Percentiles rank a stretch among this genome's conserved stretches.
Evolutionary conservation across 2,888 invertebrate genomes (phyloP).

Genomic region (Xestia sexstrigata): DNA sequence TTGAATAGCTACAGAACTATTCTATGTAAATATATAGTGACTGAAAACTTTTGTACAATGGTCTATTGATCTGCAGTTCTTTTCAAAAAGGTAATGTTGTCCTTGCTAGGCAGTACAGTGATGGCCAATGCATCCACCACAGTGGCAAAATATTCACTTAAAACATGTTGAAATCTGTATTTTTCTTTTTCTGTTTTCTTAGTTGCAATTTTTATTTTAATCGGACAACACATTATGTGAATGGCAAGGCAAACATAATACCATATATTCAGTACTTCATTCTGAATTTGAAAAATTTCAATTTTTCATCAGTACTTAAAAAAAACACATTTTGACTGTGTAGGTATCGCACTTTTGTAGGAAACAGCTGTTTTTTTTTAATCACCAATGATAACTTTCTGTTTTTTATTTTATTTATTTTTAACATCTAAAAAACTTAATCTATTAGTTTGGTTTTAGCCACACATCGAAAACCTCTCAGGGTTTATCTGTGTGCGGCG

Average conservation of each 20-base stretch:
- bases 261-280: neutral
- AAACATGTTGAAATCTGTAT: neutral
- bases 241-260: neutral
- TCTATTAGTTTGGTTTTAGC: too few species aligned
- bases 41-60: neutral
- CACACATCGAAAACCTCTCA: too few species aligned
- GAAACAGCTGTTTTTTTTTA: neutral
- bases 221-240: neutral
- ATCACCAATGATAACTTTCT: neutral
- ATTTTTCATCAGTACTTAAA: neutral
- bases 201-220: neutral
- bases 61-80: neutral
- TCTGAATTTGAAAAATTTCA: neutral
- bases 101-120: slow-evolving; percentile 24
- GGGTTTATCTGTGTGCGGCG: too few species aligned
- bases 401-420: neutral
- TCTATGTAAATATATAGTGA: slow-evolving; percentile 4
- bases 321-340: neutral
- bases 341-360: neutral
- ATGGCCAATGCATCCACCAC: slow-evolving; percentile 13
- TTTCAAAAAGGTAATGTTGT: slow-evolving; percentile 13
- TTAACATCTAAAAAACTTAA: too few species aligned
- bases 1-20: neutral
- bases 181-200: neutral
- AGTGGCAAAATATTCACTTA: neutral